phyloP scores from a whole-genome alignment of 2,888 invertebrate genomes.

The Xestia sexstrigata region DNA sequence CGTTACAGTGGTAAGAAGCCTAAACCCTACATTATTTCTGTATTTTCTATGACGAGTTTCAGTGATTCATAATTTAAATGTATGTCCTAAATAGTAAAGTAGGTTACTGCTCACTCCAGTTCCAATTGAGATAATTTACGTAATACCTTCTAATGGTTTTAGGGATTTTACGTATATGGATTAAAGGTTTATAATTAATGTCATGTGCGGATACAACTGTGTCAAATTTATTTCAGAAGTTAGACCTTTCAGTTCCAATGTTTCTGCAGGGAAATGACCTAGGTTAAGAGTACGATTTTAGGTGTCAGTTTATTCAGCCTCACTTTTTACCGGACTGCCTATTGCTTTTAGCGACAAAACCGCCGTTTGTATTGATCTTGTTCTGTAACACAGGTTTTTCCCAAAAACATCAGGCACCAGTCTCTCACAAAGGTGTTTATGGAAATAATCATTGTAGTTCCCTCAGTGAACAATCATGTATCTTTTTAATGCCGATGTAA shows the following conservation, averaged over 20 bases:
- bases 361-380: background rate
- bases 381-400: no score
- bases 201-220: conserved; percentile 23
- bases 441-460: background rate
- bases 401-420: no score
- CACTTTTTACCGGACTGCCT: conserved; percentile 3
- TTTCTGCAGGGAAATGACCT: conserved; percentile 32
- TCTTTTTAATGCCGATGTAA: background rate
- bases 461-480: background rate
- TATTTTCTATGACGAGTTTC: background rate
- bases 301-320: background rate
- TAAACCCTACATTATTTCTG: background rate
- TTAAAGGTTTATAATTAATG: conserved; percentile 55
- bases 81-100: conserved; percentile 24
- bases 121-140: conserved; percentile 19
- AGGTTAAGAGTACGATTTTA: conserved; percentile 9
- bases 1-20: background rate
- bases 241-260: conserved; percentile 44
- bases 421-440: background rate
- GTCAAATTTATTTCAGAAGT: conserved; percentile 37
- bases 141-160: conserved; percentile 33
- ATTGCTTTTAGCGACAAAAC: background rate
- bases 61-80: conserved; percentile 3
- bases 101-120: conserved; percentile 13
- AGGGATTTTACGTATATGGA: conserved; percentile 24